A percentile compares a stretch with the other conserved stretches of the same genome.
Evolutionary conservation across 2,888 invertebrate genomes (phyloP).

Genomic region (Sturmia bella): DNA sequence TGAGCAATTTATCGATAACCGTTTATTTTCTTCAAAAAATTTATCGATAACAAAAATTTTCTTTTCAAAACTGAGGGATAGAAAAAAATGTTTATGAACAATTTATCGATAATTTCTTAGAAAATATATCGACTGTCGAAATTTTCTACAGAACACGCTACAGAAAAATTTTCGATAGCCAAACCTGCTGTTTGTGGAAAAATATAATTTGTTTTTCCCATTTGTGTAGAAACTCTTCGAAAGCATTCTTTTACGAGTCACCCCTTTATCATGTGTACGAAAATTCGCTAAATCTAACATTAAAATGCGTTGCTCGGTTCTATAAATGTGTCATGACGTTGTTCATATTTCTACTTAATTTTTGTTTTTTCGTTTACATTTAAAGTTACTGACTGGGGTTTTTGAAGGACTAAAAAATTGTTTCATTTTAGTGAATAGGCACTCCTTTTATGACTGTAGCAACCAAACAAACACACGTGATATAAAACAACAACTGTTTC

Average conservation of each 20-base stretch:
- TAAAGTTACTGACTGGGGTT: background rate
- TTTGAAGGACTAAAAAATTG: background rate
- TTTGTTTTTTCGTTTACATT: background rate
- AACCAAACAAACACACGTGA: background rate
- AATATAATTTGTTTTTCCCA: no score
- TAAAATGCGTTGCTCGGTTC: slow-evolving; percentile 57
- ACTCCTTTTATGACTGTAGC: slow-evolving; percentile 54
- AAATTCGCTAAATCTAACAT: slow-evolving; percentile 29
- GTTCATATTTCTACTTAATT: background rate
- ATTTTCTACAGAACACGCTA: no score
- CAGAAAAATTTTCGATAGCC: no score
- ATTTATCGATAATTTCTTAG: no score
- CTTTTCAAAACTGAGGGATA: no score
- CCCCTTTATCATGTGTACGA: background rate
- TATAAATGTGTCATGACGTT: slow-evolving; percentile 66
- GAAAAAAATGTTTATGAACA: no score
- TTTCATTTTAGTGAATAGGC: slow-evolving; percentile 40
- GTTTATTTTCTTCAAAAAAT: no score
- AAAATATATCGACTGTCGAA: no score
- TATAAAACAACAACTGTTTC: slow-evolving; percentile 10
- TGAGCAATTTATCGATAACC: no score
- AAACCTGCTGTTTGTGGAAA: no score
- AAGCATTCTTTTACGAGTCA: slow-evolving; percentile 4
- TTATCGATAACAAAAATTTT: no score
- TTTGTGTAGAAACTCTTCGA: no score